Conservation (phyloP, 2,797 vertebrate genomes). For the Labroides dimidiatus region DNA sequence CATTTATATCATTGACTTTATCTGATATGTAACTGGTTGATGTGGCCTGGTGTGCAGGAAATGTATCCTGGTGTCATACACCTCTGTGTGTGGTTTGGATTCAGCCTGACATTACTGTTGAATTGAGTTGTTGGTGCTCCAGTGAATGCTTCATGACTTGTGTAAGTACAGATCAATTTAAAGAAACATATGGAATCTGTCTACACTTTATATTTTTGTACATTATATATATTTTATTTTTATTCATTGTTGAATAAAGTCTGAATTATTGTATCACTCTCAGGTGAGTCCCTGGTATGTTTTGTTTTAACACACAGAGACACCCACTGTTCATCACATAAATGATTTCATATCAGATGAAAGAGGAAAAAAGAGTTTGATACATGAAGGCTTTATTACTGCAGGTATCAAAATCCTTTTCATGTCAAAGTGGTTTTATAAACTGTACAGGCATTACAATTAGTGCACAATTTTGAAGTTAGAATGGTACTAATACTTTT, state of each 20-base stretch:
- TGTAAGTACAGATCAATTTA: conserved; percentile 60
- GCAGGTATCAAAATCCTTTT: conserved; percentile 70
- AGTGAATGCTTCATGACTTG: conserved; percentile 54
- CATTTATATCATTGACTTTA: conserved; percentile 33
- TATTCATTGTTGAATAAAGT: conserved; percentile 87
- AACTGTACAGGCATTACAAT: conserved; percentile 24
- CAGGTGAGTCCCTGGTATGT: conserved; percentile 38
- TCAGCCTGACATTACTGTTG: conserved; percentile 50
- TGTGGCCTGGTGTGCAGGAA: conserved; percentile 32
- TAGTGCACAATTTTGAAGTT: conserved; percentile 34
- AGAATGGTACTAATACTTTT: conserved; percentile 54
- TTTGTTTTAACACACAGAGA: conserved; percentile 4
- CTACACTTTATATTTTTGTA: conserved; percentile 86
- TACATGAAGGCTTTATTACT: conserved; percentile 64
- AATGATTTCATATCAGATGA: neutral
- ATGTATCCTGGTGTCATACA: conserved; percentile 27
- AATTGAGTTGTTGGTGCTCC: conserved; percentile 58
- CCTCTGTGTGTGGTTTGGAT: conserved; percentile 40
- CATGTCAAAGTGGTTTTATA: conserved; percentile 32
- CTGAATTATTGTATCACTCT: conserved; percentile 74
- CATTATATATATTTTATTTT: conserved; percentile 87
- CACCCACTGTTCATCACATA: neutral
- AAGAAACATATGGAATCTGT: conserved; percentile 73
- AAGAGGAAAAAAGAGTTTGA: neutral
- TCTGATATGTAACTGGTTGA: conserved; percentile 35